A percentile compares a stretch with the other conserved stretches of the same genome.
phyloP scores from a whole-genome alignment of 2,797 vertebrate species.

The Megaceryle alcyon region DNA sequence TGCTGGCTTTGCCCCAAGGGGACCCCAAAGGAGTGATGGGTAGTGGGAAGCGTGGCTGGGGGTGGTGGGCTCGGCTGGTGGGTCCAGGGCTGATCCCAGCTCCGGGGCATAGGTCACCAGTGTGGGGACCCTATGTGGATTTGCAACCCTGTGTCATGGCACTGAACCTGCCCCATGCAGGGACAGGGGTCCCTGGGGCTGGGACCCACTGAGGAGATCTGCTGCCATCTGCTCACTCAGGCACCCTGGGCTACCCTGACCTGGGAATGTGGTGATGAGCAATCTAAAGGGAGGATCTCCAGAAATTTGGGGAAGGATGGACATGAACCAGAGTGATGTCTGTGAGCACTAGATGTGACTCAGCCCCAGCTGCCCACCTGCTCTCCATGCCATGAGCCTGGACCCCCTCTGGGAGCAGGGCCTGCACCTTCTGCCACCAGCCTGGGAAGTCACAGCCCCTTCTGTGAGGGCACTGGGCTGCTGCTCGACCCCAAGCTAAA shows the following conservation, averaged over 20 bases:
- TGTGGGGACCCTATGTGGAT: fast-evolving
- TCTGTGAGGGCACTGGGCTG: neutral
- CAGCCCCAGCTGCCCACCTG: fast-evolving
- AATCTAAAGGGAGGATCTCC: fast-evolving
- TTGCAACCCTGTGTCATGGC: neutral
- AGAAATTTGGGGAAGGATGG: neutral
- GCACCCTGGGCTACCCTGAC: neutral
- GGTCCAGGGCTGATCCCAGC: neutral
- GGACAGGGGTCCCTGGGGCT: neutral
- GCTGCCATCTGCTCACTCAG: neutral
- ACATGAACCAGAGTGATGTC: neutral
- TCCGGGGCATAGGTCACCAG: fast-evolving
- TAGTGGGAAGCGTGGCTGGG: neutral
- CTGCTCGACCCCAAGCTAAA: neutral
- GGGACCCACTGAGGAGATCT: neutral
- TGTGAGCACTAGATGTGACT: neutral
- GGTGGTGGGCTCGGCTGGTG: neutral
- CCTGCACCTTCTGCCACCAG: neutral
- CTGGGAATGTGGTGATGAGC: fast-evolving
- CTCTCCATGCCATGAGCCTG: neutral
- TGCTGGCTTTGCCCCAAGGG: neutral
- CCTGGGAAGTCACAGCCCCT: neutral
- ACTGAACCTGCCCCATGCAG: neutral
- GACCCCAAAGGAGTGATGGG: fast-evolving
- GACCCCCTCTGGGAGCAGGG: neutral